phyloP scores from a whole-genome alignment of 2,888 invertebrate species.

The Ophion costatus region DNA sequence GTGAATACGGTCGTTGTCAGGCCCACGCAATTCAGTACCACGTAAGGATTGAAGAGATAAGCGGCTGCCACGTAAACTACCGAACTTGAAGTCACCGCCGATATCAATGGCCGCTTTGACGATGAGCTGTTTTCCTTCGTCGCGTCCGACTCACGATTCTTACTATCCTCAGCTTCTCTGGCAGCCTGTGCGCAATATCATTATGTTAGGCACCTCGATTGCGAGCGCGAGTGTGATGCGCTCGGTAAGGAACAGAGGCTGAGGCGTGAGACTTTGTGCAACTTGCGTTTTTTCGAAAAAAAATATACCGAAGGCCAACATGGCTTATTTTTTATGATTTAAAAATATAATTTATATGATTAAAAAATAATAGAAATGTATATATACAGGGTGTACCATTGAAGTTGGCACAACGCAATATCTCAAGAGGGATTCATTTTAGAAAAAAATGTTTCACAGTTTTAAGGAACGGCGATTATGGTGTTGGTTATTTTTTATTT shows the following conservation, averaged over 20 bases:
- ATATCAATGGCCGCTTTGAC: slow-evolving; percentile 59
- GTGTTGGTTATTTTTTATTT: too few species aligned
- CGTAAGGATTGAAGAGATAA: slow-evolving; percentile 95
- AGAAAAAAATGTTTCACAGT: too few species aligned
- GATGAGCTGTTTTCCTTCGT: slow-evolving; percentile 45
- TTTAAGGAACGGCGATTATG: too few species aligned
- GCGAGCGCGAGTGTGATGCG: too few species aligned
- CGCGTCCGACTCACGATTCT: slow-evolving; percentile 54
- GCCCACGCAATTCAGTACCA: slow-evolving; percentile 93
- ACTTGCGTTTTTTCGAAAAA: not conserved
- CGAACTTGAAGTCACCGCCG: slow-evolving; percentile 71
- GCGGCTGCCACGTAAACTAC: slow-evolving; percentile 89
- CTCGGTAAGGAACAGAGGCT: too few species aligned
- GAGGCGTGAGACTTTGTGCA: not conserved
- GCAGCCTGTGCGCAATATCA: slow-evolving; percentile 67
- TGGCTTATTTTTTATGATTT: too few species aligned
- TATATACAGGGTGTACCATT: too few species aligned
- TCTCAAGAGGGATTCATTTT: too few species aligned
- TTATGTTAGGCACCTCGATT: too few species aligned
- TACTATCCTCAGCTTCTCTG: slow-evolving; percentile 73
- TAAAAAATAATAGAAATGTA: too few species aligned
- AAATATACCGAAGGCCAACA: not conserved
- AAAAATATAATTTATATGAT: too few species aligned
- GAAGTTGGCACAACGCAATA: too few species aligned
- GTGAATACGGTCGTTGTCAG: slow-evolving; percentile 95